These are phyloP conservation scores for Petrolisthes cinctipes DNA, from an alignment of 2,888 invertebrate species.

Conservation along the genomic window DNA sequence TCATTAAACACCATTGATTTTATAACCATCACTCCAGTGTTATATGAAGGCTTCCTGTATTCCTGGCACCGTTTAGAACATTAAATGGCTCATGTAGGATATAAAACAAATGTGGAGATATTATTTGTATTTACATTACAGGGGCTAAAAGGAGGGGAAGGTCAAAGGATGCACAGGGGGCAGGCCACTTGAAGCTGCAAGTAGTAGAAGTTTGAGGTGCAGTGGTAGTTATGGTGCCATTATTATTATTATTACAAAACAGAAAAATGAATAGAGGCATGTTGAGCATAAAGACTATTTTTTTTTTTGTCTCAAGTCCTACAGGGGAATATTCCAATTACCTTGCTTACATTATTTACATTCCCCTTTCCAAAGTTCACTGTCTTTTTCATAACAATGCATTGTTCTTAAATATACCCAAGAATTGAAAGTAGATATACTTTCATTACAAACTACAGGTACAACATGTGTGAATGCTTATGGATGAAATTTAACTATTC, in stretches of 20 bases:
- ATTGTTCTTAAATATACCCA: neutral
- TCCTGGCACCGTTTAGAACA: too few relatives aligned
- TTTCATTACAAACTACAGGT: too few relatives aligned
- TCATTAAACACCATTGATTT: too few relatives aligned
- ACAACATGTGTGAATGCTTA: too few relatives aligned
- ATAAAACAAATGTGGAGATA: conserved; percentile 40
- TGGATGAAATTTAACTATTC: too few relatives aligned
- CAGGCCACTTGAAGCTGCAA: conserved; percentile 57
- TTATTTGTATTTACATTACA: conserved; percentile 58
- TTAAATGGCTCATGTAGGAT: neutral
- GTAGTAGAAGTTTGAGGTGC: conserved; percentile 39
- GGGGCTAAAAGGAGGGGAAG: conserved; percentile 39
- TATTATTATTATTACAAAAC: conserved; percentile 19
- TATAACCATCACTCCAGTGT: too few relatives aligned
- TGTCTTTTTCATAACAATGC: neutral
- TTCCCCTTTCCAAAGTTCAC: neutral
- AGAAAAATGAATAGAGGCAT: neutral
- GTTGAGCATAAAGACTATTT: conserved; percentile 26
- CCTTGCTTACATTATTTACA: too few relatives aligned
- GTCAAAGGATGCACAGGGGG: conserved; percentile 45
- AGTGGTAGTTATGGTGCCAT: conserved; percentile 53
- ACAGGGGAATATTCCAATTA: too few relatives aligned
- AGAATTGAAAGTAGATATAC: too few relatives aligned
- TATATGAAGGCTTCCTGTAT: too few relatives aligned
- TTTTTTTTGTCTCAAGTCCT: neutral